phyloP scores from a whole-genome alignment of 2,797 vertebrate genomes.

The Peromyscus nudipes region DNA sequence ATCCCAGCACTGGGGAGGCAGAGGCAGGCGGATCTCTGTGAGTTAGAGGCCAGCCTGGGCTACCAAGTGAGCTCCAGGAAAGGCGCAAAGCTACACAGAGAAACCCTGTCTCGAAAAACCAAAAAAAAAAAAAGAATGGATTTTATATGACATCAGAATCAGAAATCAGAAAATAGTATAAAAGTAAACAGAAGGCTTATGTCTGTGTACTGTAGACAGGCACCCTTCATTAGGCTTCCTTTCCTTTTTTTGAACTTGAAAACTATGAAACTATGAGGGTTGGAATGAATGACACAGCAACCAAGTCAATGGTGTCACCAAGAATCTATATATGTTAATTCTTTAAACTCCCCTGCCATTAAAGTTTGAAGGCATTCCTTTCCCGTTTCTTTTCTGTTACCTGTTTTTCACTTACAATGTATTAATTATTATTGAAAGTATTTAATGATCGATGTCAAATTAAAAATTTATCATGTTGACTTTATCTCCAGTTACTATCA shows the following conservation, averaged over 20 bases:
- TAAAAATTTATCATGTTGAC: neutral
- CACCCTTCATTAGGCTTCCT: neutral
- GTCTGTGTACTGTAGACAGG: neutral
- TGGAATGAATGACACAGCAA: neutral
- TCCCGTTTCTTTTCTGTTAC: neutral
- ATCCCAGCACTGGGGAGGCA: too few relatives aligned
- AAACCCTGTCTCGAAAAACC: too few relatives aligned
- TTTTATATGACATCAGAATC: neutral
- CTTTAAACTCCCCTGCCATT: neutral
- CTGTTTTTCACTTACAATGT: neutral
- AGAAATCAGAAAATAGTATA: neutral
- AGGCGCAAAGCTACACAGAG: too few relatives aligned
- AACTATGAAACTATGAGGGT: neutral
- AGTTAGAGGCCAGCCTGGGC: too few relatives aligned
- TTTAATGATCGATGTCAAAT: neutral
- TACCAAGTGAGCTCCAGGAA: too few relatives aligned
- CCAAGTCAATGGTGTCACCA: neutral
- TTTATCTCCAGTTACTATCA: neutral
- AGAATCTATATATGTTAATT: neutral
- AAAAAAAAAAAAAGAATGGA: too few relatives aligned
- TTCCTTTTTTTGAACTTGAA: neutral
- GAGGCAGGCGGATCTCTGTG: too few relatives aligned
- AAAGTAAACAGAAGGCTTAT: neutral
- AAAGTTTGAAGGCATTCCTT: neutral
- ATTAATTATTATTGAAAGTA: neutral